phyloP scores from a whole-genome alignment of 2,888 invertebrate species.

The Drosophila greeni region DNA sequence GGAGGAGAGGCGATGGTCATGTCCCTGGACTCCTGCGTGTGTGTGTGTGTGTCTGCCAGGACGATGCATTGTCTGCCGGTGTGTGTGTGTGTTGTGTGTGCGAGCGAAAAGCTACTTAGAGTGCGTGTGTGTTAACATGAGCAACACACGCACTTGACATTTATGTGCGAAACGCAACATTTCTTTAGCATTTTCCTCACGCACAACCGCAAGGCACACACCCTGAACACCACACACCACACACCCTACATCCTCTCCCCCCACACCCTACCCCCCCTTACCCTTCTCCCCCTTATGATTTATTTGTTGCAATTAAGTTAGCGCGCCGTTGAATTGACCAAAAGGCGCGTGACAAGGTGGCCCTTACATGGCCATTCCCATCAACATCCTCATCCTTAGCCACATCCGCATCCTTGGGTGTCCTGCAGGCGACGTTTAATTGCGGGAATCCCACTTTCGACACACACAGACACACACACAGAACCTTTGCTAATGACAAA shows the following conservation, averaged over 20 bases:
- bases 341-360: conserved; percentile 34
- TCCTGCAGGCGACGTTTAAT: conserved; percentile 35
- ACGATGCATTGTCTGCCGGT: conserved; percentile 34
- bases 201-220: conserved; percentile 30
- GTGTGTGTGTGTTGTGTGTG: conserved; percentile 36
- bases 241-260: background rate
- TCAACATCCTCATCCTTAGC: conserved; percentile 14
- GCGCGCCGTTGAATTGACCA: conserved; percentile 35
- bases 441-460: conserved; percentile 20
- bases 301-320: conserved; percentile 57
- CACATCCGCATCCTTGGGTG: conserved; percentile 17
- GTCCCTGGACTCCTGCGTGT: conserved; percentile 29
- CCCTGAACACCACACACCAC: background rate
- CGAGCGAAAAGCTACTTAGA: conserved; percentile 51
- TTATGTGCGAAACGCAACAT: conserved; percentile 64
- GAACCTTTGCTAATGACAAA: conserved; percentile 47
- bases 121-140: conserved; percentile 55
- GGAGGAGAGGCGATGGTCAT: conserved; percentile 17
- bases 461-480: background rate
- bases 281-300: conserved; percentile 49
- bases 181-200: conserved; percentile 61
- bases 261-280: background rate
- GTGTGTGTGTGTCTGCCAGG: conserved; percentile 11
- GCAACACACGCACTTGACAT: conserved; percentile 69
- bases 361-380: background rate